A percentile compares a stretch with the other conserved stretches of the same genome.
phyloP scores from a whole-genome alignment of 2,113 vertebrate genomes.

The Neolamprologus tretocephalus region DNA sequence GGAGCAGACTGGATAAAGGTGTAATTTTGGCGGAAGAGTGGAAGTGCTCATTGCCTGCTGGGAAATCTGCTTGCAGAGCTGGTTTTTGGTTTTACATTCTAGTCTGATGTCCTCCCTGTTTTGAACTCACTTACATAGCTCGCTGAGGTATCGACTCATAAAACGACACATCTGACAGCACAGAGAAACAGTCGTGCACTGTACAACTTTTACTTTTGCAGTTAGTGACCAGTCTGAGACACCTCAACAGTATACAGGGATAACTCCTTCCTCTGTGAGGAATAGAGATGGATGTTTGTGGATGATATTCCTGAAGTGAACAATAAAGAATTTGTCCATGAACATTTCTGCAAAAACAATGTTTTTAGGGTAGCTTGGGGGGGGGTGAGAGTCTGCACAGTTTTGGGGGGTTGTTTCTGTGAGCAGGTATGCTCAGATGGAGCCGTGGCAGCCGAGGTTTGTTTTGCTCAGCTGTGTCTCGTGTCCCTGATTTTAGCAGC shows the following conservation, averaged over 20 bases:
- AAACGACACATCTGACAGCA: background rate
- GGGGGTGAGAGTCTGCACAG: background rate
- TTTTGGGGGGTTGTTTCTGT: background rate
- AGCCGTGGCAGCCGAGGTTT: background rate
- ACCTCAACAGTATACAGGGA: background rate
- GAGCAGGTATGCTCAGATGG: background rate
- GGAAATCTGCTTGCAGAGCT: constrained; percentile 44
- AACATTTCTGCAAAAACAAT: background rate
- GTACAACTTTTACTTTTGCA: background rate
- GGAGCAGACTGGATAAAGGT: constrained; percentile 47
- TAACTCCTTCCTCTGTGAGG: background rate
- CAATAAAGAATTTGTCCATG: background rate
- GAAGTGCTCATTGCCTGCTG: constrained; percentile 34
- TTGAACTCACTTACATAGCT: background rate
- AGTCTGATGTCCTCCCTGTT: constrained; percentile 16
- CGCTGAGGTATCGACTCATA: background rate
- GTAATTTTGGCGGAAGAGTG: constrained; percentile 40
- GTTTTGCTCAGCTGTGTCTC: background rate
- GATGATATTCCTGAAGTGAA: background rate
- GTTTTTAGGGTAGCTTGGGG: background rate
- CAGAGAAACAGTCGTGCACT: background rate
- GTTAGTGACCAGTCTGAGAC: background rate
- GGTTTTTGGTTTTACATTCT: constrained; percentile 13
- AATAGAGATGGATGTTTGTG: background rate
- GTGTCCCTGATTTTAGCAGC: background rate